A percentile compares a stretch with the other conserved stretches of the same genome.
phyloP scores from a whole-genome alignment of 2,113 vertebrate genomes.

The Limanda limanda region DNA sequence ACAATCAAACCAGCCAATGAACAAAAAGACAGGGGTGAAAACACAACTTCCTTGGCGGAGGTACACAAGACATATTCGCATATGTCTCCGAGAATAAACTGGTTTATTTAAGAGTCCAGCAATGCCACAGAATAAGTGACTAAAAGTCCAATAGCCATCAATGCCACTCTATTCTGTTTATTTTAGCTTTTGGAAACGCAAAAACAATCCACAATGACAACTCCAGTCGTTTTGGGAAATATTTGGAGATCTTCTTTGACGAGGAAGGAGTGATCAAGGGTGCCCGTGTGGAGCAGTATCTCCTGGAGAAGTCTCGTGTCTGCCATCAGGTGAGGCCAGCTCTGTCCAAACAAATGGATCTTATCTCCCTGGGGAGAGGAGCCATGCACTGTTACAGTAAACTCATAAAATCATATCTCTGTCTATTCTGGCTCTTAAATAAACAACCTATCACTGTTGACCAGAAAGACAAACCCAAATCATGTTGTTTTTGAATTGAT shows the following conservation, averaged over 20 bases:
- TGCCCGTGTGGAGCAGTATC: constrained; percentile 92
- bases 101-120: not conserved
- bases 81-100: not conserved
- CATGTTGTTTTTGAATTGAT: not conserved
- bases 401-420: not conserved
- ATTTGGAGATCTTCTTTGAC: constrained; percentile 93
- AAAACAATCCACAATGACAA: constrained; percentile 96
- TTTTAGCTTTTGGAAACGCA: constrained; percentile 94
- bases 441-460: not conserved
- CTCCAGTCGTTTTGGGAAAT: constrained; percentile 98
- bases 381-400: not conserved
- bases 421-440: constrained; percentile 1
- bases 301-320: constrained; percentile 95
- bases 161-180: not conserved
- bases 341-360: not conserved
- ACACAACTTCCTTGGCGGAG: too few relatives aligned
- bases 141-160: not conserved
- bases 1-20: too few relatives aligned
- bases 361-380: not conserved
- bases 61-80: not conserved
- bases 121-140: not conserved
- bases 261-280: constrained; percentile 87
- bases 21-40: too few relatives aligned
- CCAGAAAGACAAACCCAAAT: not conserved
- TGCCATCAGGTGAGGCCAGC: constrained; percentile 88